These are phyloP conservation scores for Anhinga anhinga DNA, from an alignment of 2,113 vertebrate species.

Conservation along the genomic window DNA sequence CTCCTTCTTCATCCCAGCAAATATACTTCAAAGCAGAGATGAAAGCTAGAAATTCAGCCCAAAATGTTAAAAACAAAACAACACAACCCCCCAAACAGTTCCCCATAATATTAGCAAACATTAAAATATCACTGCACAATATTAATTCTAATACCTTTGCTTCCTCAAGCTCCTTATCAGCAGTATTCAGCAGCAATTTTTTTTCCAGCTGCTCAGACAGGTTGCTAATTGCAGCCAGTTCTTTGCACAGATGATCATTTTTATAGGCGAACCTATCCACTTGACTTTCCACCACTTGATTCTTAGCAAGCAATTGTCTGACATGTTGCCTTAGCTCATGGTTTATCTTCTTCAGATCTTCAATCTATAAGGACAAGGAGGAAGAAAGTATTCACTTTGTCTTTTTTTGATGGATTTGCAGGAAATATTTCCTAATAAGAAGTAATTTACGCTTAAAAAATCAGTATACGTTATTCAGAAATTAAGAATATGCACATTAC, in stretches of 20 bases:
- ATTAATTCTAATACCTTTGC: constrained; percentile 65
- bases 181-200: constrained; percentile 60
- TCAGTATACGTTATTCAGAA: background rate
- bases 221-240: constrained; percentile 71
- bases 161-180: constrained; percentile 68
- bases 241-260: constrained; percentile 68
- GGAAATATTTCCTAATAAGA: background rate
- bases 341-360: constrained; percentile 72
- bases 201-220: constrained; percentile 67
- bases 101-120: background rate
- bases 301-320: constrained; percentile 65
- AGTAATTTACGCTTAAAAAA: background rate
- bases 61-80: background rate
- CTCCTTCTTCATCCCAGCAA: background rate
- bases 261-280: constrained; percentile 63
- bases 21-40: background rate
- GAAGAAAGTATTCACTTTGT: constrained; percentile 13
- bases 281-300: constrained; percentile 57
- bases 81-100: background rate
- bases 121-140: background rate
- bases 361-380: constrained; percentile 53
- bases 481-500: background rate
- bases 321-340: constrained; percentile 67
- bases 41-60: background rate
- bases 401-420: background rate